phyloP scores from a whole-genome alignment of 2,888 invertebrate species.

The Leptogaster cylindrica region DNA sequence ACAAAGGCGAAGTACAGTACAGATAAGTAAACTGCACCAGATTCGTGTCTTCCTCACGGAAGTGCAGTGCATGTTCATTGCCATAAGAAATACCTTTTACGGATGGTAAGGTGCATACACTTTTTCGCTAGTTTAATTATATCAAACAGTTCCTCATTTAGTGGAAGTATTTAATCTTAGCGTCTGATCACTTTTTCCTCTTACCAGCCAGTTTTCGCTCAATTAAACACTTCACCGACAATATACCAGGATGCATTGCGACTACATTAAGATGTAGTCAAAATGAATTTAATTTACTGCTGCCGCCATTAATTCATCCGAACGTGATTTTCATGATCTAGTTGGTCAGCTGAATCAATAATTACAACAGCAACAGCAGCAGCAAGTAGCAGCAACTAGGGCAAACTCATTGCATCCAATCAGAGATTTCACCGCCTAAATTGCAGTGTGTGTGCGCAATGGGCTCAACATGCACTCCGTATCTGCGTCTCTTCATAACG shows the following conservation, averaged over 20 bases:
- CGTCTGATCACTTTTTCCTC: too few species aligned
- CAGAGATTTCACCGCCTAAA: slow-evolving; percentile 37
- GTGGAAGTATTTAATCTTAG: too few species aligned
- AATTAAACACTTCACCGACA: slow-evolving; percentile 26
- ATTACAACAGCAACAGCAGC: slow-evolving; percentile 11
- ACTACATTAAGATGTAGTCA: slow-evolving; percentile 18
- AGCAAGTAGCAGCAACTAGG: slow-evolving; percentile 23
- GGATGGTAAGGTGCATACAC: too few species aligned
- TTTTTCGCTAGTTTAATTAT: too few species aligned
- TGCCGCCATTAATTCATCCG: slow-evolving; percentile 8
- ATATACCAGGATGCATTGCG: neutral
- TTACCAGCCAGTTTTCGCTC: slow-evolving; percentile 32
- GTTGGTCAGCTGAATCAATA: slow-evolving; percentile 31
- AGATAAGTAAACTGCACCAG: too few species aligned
- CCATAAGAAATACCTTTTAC: too few species aligned
- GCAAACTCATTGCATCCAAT: slow-evolving; percentile 37
- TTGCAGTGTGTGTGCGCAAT: slow-evolving; percentile 1
- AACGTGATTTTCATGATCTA: slow-evolving; percentile 30
- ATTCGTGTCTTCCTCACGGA: too few species aligned
- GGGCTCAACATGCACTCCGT: neutral
- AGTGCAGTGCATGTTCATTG: too few species aligned
- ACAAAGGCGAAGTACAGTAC: too few species aligned
- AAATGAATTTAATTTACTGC: slow-evolving; percentile 25
- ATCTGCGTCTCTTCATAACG: neutral
- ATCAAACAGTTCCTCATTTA: too few species aligned